Conservation (phyloP, 1,140 invertebrate genomes). For the Parapsyche elsis region DNA sequence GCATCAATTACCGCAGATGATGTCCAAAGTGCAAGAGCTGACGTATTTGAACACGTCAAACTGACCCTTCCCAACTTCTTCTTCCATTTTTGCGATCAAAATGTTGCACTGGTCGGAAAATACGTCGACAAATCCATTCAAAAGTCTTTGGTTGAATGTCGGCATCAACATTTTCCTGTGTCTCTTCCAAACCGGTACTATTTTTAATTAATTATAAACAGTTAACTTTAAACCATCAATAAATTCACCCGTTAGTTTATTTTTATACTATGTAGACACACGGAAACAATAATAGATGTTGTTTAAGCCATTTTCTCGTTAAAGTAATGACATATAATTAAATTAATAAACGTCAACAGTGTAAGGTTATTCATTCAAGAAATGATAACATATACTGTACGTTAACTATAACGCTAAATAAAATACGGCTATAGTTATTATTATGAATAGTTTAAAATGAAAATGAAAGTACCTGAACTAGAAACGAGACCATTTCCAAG, state of each 20-base stretch:
- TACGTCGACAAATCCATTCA: conserved; percentile 83
- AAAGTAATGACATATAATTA: no score
- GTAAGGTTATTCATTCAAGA: no score
- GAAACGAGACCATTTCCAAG: conserved; percentile 82
- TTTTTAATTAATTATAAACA: not conserved
- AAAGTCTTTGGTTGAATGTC: conserved; percentile 87
- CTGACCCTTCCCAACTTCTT: conserved; percentile 66
- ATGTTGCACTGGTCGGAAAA: conserved; percentile 79
- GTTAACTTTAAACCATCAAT: no score
- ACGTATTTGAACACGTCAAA: conserved; percentile 80
- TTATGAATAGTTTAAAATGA: not conserved
- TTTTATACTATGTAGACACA: no score
- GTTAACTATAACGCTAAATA: no score
- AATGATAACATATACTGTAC: no score
- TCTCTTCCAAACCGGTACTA: conserved; percentile 56
- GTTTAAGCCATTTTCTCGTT: no score
- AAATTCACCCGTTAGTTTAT: no score
- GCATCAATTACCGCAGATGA: conserved; percentile 79
- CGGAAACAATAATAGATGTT: conserved; percentile 28
- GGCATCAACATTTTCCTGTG: conserved; percentile 80
- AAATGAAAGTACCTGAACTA: conserved; percentile 61
- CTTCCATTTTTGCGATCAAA: conserved; percentile 72
- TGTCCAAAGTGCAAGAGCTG: conserved; percentile 81
- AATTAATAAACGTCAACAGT: no score
- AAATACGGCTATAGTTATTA: no score